Conservation (phyloP, 2,888 invertebrate genomes). For the Eristalinus aeneus region DNA sequence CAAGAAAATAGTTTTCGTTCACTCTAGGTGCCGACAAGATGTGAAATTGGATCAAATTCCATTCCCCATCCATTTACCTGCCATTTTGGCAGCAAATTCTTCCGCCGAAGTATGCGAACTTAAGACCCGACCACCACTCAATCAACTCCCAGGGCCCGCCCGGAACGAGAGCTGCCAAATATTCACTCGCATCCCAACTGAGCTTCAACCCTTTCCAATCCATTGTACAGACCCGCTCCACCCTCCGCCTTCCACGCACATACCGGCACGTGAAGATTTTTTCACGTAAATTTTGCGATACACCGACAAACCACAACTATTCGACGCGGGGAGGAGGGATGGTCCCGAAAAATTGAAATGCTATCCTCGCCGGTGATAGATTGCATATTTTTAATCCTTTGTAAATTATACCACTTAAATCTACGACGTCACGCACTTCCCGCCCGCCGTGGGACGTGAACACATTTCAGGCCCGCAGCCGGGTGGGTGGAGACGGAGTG, state of each 20-base stretch:
- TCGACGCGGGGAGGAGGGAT: neutral
- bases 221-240: neutral
- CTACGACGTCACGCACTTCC: constrained; percentile 72
- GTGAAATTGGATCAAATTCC: neutral
- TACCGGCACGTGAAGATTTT: constrained; percentile 38
- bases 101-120: neutral
- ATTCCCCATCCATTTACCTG: neutral
- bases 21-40: neutral
- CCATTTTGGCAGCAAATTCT: neutral
- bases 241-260: constrained; percentile 6
- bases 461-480: constrained; percentile 44
- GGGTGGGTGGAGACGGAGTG: constrained; percentile 21
- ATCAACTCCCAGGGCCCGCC: neutral
- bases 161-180: neutral
- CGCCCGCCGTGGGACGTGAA: constrained; percentile 53
- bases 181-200: constrained; percentile 14
- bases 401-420: constrained; percentile 76
- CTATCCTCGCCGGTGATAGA: constrained; percentile 70
- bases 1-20: neutral
- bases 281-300: constrained; percentile 59
- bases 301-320: constrained; percentile 64
- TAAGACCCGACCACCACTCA: neutral
- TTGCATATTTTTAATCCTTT: constrained; percentile 73
- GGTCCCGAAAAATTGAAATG: constrained; percentile 60
- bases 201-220: neutral